Evolutionary conservation across 2,113 vertebrate genomes (phyloP), one percentile per base, ranked within the genome.

Genomic region (Cynocephalus volans): DNA sequence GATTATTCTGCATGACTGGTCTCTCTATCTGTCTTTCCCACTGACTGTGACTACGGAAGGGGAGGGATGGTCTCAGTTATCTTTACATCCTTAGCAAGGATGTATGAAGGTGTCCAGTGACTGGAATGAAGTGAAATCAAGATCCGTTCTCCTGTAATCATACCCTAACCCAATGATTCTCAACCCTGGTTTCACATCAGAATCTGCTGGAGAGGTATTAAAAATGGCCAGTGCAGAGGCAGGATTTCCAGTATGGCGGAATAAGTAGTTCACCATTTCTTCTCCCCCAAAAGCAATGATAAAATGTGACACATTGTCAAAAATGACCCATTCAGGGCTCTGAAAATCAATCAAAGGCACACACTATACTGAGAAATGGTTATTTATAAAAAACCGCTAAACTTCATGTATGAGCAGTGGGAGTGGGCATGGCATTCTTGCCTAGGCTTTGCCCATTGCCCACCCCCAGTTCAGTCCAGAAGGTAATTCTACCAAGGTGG

Each of bases 341-440:
- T 82, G 65, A 72, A 96, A 97, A 77, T 77, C 64, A 88, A 64
- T 21, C 24, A 56, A 70, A 96, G 75, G 18, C 14, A 67, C 50
- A 87, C 28, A 21, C 23, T 75, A 41, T 12, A 76, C 33, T 2
- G n/a, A 75, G 11, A 90, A 50, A 8, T 8, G 8, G 33, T 60
- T 85, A 33, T 95, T 93, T 36, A 88, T 56, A 48, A 85, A 80
- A 88, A 86, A 21, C 14, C 11, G 81, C 45, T 36, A 36, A 92
- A 69, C n/a, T 84, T 86, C 67, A 69, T 4, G 8, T 82, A 36
- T 64, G 36, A 95, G 79, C 26, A 64, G 36, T 15, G 8, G 28
- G 19, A 73, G n/a, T 85, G 21, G 48, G 28, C 69, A 28, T 31
- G 26, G 36, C 52, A 64, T 45, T 62, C 54, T 67, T 67, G 24